Evolutionary conservation across 2,113 vertebrate species (phyloP).

Genomic region (Bos taurus): DNA sequence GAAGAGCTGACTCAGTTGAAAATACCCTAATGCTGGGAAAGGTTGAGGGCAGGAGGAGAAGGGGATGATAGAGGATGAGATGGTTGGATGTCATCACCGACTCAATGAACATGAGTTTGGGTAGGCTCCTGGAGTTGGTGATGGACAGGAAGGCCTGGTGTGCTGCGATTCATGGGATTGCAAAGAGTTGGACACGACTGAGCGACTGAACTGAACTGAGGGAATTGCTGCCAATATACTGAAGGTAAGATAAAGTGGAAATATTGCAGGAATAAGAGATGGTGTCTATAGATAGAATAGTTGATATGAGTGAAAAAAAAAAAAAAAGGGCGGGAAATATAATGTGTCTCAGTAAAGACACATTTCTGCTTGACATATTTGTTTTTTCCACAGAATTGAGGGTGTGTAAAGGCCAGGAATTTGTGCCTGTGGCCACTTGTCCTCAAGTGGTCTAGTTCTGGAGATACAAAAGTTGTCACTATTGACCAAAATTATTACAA

Average conservation of each 20-base stretch:
- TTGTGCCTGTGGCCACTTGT: neutral
- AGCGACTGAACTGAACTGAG: neutral
- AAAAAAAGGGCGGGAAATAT: neutral
- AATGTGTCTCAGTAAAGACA: neutral
- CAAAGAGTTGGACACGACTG: neutral
- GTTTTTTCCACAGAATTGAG: neutral
- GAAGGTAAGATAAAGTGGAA: neutral
- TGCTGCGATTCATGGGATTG: fast-evolving
- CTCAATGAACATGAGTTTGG: neutral
- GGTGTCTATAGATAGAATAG: neutral
- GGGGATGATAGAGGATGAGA: fast-evolving
- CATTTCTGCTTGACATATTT: neutral
- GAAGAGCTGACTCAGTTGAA: neutral
- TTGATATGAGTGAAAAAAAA: neutral
- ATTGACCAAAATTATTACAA: neutral
- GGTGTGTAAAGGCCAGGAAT: neutral
- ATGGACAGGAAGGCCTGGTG: neutral
- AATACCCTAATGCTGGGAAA: neutral
- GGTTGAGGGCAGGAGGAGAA: neutral
- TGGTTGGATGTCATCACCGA: neutral
- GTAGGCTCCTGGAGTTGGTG: neutral
- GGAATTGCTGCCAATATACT: neutral
- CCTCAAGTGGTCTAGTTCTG: neutral
- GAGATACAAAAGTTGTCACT: neutral
- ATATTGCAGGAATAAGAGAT: neutral